These are phyloP conservation scores for Cherax destructor DNA, from an alignment of 1,140 invertebrate genomes.

Conservation along the genomic window DNA sequence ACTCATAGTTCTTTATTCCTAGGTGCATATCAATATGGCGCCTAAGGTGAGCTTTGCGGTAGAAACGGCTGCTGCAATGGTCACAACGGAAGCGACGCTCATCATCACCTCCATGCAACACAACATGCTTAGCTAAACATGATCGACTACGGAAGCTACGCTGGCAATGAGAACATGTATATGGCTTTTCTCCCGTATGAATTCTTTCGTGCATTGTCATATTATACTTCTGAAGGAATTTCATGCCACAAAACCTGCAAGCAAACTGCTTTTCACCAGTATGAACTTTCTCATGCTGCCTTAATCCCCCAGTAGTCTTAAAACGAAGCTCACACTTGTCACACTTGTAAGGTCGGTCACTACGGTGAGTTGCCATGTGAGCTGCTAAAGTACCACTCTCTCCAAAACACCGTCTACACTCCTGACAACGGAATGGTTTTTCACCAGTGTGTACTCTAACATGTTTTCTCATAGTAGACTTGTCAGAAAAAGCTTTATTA, in stretches of 20 bases:
- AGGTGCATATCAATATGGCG: constrained; percentile 81
- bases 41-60: constrained; percentile 61
- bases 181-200: constrained; percentile 66
- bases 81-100: constrained; percentile 54
- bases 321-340: constrained; percentile 53
- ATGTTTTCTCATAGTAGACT: constrained; percentile 81
- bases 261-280: constrained; percentile 82
- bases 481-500: constrained; percentile 78
- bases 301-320: constrained; percentile 74
- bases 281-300: constrained; percentile 92
- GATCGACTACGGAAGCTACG: constrained; percentile 63
- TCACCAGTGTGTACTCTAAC: constrained; percentile 86
- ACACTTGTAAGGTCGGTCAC: constrained; percentile 51
- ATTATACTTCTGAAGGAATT: constrained; percentile 74
- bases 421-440: constrained; percentile 86
- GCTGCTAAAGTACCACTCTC: constrained; percentile 62
- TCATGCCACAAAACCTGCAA: constrained; percentile 77
- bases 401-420: constrained; percentile 88
- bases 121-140: constrained; percentile 57
- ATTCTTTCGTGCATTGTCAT: constrained; percentile 70
- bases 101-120: constrained; percentile 60
- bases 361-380: constrained; percentile 59
- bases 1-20: constrained; percentile 91
- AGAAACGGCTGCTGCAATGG: constrained; percentile 59
- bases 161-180: constrained; percentile 52